phyloP scores from a whole-genome alignment of 23 tunicate genomes.

The Halocynthia roretzi region DNA sequence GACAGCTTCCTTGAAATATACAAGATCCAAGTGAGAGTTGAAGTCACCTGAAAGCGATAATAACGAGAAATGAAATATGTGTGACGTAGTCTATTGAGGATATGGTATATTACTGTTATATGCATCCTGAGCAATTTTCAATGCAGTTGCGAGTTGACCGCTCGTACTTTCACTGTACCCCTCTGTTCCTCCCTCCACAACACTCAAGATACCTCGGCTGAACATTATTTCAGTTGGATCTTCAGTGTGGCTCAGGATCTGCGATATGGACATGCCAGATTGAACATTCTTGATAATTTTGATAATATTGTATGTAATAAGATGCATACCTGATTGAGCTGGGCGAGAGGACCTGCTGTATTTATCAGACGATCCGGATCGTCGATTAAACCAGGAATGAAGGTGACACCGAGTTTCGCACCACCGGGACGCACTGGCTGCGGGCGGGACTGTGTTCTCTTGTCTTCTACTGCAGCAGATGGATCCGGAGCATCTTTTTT shows the following conservation, averaged over 20 bases:
- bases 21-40: constrained; percentile 30
- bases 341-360: constrained; percentile 55
- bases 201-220: constrained; percentile 27
- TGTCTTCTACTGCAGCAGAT: neutral
- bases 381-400: constrained; percentile 77
- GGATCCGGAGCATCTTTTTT: constrained; percentile 8
- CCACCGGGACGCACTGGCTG: constrained; percentile 63
- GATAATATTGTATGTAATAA: neutral
- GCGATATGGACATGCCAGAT: neutral
- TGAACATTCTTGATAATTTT: too few relatives aligned
- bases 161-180: constrained; percentile 44
- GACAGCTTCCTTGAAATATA: constrained; percentile 61
- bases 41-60: neutral
- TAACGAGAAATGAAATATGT: neutral
- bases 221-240: constrained; percentile 43
- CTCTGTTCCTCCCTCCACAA: constrained; percentile 8
- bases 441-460: constrained; percentile 15
- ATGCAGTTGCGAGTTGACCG: constrained; percentile 32
- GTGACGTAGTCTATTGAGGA: neutral
- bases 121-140: constrained; percentile 23
- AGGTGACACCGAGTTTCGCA: constrained; percentile 80
- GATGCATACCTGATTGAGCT: constrained; percentile 46
- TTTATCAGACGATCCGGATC: constrained; percentile 36
- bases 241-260: constrained; percentile 58
- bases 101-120: constrained; percentile 34